A percentile compares a stretch with the other conserved stretches of the same genome.
phyloP scores from a whole-genome alignment of 2,888 invertebrate species.

The Heteromurus nitidus region DNA sequence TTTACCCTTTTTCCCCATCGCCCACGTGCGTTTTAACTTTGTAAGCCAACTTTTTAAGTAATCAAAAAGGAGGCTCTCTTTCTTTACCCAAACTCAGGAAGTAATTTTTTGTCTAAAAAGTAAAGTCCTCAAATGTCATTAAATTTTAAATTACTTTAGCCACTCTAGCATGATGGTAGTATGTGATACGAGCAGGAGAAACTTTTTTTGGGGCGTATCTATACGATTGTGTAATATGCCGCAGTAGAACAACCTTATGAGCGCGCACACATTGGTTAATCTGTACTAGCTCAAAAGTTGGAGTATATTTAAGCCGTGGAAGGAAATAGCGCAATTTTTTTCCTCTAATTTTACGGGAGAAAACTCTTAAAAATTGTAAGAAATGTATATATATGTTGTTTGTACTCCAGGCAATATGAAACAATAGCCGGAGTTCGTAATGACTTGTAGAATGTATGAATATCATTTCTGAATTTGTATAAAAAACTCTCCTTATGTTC shows the following conservation, averaged over 20 bases:
- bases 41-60: not conserved
- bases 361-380: too few relatives aligned
- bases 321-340: not conserved
- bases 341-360: not conserved
- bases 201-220: conserved; percentile 47
- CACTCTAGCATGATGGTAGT: conserved; percentile 27
- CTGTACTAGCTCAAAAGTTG: too few relatives aligned
- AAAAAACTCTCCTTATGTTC: too few relatives aligned
- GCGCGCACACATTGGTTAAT: too few relatives aligned
- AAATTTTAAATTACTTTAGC: conserved; percentile 53
- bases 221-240: not conserved
- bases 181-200: conserved; percentile 26
- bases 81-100: not conserved
- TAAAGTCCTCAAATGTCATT: conserved; percentile 46
- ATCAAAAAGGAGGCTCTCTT: conserved; percentile 8
- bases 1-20: not conserved
- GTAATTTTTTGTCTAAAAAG: conserved; percentile 7
- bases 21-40: not conserved
- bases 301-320: too few relatives aligned
- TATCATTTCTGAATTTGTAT: too few relatives aligned
- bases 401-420: too few relatives aligned
- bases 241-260: too few relatives aligned
- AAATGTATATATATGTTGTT: too few relatives aligned
- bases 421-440: too few relatives aligned
- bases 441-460: too few relatives aligned